Base-by-base conservation (phyloP, 2,797 vertebrate species). In the Threskiornis aethiopicus region DNA sequence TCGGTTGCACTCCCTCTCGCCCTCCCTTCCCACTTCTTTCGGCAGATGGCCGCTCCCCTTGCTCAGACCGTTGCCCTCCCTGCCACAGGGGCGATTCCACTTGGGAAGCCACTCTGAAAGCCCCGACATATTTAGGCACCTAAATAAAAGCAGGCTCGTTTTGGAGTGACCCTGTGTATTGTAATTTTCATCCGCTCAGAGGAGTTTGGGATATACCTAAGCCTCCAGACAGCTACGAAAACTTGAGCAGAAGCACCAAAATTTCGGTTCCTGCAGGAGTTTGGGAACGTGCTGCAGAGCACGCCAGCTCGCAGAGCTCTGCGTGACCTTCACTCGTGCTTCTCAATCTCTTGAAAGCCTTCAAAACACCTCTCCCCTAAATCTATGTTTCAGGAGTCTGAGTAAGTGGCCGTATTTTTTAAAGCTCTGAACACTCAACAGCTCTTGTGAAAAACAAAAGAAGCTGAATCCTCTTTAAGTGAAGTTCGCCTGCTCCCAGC, bases 391-490 rank as follows among this genome's bases (percentile, higher is more conserved):
- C 79, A 69, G 95, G 65, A 83, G 41, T 31, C 90, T 47, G 47
- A 69, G 67, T 25, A 62, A 89, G 26, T n/a, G 81, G 67, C 87
- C 6, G 0, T 59, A n/a, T 90, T 84, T 82, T 90, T 70, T 46
- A 64, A 93, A 84, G 77, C 77, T 77, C 83, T 11, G 41, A 79
- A 64, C 73, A 70, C 91, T 86, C 96, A 49, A 75, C 47, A 64
- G 91, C 94, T 89, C 91, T 94, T 61, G 75, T 75, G 67, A 41
- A 28, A 95, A 92, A 96, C 92, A 92, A 95, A 97, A 90, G 93
- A 11, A 76, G 77, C 86, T 46, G 80, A 64, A 77, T 89, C 85
- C 70, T 86, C 88, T 65, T 49, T 13, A 44, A 90, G 75, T 5
- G 83, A 95, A 82, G 85, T 93, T 77, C 6, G 2, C 29, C 55